Percentiles rank a stretch among this genome's conserved stretches.
Conservation (phyloP, 2,113 vertebrate species). For the Phalacrocorax pelagicus region DNA sequence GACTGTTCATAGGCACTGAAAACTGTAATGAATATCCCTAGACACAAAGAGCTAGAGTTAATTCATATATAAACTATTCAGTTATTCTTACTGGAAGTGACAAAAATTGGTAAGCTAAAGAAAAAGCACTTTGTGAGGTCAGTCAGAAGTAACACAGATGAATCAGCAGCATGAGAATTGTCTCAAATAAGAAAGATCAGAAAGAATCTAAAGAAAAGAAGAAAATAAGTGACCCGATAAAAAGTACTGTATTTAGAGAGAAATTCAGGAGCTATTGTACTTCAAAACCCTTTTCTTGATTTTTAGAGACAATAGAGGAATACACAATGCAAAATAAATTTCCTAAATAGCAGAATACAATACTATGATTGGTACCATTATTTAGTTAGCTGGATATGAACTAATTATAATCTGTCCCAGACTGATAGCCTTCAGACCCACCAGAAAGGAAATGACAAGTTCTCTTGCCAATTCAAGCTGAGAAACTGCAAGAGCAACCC, state of each 20-base stretch:
- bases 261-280: neutral
- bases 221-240: neutral
- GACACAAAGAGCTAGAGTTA: conserved; percentile 14
- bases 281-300: neutral
- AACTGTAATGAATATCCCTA: conserved; percentile 34
- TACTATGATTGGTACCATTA: neutral
- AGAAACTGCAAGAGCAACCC: neutral
- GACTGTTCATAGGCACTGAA: conserved; percentile 12
- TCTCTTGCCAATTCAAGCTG: neutral
- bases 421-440: neutral
- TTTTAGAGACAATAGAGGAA: neutral
- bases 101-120: conserved; percentile 40
- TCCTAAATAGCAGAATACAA: neutral
- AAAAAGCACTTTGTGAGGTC: conserved; percentile 48
- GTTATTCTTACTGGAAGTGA: conserved; percentile 18
- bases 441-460: neutral
- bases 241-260: neutral
- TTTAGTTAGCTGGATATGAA: neutral
- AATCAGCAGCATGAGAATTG: conserved; percentile 14
- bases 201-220: neutral
- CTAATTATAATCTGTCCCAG: neutral
- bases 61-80: conserved; percentile 38
- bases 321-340: neutral
- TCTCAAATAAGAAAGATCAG: neutral
- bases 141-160: conserved; percentile 41